These are phyloP conservation scores for Perodicticus potto DNA, from an alignment of 2,797 vertebrate genomes.

Conservation along the genomic window DNA sequence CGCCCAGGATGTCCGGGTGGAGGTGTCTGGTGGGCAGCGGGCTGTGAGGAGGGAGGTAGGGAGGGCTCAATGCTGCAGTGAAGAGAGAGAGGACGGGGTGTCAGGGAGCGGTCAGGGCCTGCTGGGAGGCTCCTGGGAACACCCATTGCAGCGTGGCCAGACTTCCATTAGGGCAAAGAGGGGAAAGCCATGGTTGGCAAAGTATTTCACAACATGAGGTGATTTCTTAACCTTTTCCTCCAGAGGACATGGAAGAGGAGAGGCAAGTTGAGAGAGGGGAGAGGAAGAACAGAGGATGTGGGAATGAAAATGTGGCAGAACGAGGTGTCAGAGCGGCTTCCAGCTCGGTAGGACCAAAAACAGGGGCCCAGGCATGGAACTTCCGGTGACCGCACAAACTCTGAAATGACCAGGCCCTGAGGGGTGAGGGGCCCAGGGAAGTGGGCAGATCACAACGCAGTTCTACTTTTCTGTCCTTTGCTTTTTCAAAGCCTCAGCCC, in stretches of 20 bases:
- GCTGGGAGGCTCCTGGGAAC: not conserved
- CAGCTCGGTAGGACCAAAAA: not conserved
- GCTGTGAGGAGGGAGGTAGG: not conserved
- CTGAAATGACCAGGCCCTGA: fast-evolving
- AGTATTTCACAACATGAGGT: not conserved
- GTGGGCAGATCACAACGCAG: not conserved
- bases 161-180: not conserved
- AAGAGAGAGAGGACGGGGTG: not conserved
- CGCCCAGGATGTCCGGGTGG: not conserved
- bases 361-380: too few species aligned
- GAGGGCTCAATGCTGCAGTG: too few species aligned
- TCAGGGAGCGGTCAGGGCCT: not conserved
- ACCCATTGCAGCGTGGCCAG: fast-evolving
- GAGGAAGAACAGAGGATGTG: not conserved
- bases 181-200: too few species aligned
- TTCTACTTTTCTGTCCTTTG: not conserved
- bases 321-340: fast-evolving
- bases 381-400: not conserved
- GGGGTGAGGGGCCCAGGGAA: fast-evolving
- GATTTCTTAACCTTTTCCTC: not conserved
- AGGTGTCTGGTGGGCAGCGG: not conserved
- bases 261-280: not conserved
- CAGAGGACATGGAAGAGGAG: not conserved
- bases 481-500: not conserved
- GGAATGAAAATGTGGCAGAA: not conserved